Evolutionary conservation across 2,113 vertebrate species (phyloP).

Genomic region (Dasyurus viverrinus): DNA sequence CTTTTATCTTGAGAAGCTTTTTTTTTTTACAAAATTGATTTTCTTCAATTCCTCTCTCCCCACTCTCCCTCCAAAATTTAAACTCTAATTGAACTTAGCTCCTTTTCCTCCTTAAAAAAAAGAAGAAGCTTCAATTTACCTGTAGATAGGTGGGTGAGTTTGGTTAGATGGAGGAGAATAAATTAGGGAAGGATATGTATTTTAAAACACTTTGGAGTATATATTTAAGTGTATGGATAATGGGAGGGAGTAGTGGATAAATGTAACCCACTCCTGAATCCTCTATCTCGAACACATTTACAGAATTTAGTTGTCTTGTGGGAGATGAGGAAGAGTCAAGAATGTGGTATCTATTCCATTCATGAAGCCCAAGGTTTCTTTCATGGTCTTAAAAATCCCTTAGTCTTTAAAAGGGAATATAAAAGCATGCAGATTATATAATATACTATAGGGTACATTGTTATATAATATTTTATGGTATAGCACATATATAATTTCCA

Average conservation of each 20-base stretch:
- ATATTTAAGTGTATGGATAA: background rate
- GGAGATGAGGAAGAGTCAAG: background rate
- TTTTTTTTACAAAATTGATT: background rate
- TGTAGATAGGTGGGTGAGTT: background rate
- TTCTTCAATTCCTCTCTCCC: background rate
- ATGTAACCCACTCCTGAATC: background rate
- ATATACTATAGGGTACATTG: background rate
- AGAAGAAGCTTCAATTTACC: background rate
- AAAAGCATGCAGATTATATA: background rate
- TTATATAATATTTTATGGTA: background rate
- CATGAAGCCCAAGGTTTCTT: background rate
- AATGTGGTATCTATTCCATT: background rate
- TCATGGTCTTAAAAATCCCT: background rate
- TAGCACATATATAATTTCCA: background rate
- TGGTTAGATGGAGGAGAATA: background rate
- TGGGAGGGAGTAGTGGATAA: background rate
- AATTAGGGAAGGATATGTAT: background rate
- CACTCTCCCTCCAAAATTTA: background rate
- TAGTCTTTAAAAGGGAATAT: background rate
- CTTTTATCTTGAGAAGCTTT: background rate
- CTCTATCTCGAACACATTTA: background rate
- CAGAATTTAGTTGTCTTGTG: background rate
- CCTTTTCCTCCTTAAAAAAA: background rate
- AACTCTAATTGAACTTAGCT: background rate
- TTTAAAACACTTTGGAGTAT: background rate